Percentiles rank a stretch among this genome's conserved stretches.
These are phyloP conservation scores for Cordilura impudica DNA, from an alignment of 2,888 invertebrate genomes.

Conservation along the genomic window DNA sequence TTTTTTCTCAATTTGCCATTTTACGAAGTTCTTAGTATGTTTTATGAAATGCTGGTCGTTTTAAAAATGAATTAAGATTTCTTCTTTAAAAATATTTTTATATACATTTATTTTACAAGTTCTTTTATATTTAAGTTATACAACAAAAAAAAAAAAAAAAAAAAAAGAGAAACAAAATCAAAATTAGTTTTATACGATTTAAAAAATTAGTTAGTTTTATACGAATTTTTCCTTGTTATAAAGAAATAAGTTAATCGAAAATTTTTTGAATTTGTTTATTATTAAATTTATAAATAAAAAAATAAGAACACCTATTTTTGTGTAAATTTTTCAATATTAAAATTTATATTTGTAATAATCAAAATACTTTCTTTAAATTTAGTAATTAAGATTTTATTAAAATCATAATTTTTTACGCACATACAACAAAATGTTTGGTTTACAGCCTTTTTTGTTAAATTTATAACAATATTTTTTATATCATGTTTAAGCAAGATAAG, in stretches of 20 bases:
- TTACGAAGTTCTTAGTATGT: constrained; percentile 34
- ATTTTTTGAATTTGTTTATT: constrained; percentile 3
- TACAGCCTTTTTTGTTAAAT: neutral
- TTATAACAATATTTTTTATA: too few species aligned
- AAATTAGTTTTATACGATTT: constrained; percentile 1
- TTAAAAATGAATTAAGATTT: constrained; percentile 34
- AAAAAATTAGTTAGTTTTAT: constrained; percentile 1
- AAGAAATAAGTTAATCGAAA: neutral
- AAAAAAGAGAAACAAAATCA: neutral
- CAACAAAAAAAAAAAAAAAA: neutral
- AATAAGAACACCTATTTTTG: neutral
- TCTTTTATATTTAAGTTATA: constrained; percentile 9
- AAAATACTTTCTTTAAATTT: constrained; percentile 5
- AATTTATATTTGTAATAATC: neutral
- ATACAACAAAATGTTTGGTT: too few species aligned
- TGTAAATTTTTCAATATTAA: too few species aligned
- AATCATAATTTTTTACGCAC: too few species aligned
- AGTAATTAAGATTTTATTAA: too few species aligned
- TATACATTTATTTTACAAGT: neutral
- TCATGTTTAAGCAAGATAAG: too few species aligned
- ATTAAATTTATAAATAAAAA: neutral
- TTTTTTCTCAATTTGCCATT: constrained; percentile 55
- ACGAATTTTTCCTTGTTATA: neutral
- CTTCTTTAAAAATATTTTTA: constrained; percentile 13
- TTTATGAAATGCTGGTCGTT: constrained; percentile 57